Evolutionary conservation across 2,797 vertebrate species (phyloP).

Genomic region (Melanotaenia trifasciata): DNA sequence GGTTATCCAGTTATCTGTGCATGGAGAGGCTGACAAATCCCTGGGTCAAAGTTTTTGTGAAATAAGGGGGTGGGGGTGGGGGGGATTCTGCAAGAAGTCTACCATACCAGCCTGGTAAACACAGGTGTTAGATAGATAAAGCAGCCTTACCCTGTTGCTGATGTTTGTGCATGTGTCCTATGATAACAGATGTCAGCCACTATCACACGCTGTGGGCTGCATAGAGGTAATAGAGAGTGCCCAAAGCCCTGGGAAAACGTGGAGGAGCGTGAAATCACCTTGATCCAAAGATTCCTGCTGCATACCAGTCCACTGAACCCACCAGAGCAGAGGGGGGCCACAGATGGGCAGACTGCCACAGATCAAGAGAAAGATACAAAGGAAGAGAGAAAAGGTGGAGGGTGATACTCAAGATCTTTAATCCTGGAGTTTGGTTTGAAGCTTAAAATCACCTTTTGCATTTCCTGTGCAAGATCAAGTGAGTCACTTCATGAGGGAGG

Average conservation of each 20-base stretch:
- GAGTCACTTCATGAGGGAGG: constrained; percentile 66
- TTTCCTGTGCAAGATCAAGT: constrained; percentile 69
- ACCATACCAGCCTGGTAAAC: constrained; percentile 70
- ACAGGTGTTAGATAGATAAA: constrained; percentile 75
- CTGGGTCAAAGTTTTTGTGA: constrained; percentile 38
- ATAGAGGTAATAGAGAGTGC: constrained; percentile 80
- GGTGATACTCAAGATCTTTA: constrained; percentile 64
- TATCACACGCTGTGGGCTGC: constrained; percentile 76
- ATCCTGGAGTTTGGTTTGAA: constrained; percentile 66
- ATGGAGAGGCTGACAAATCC: constrained; percentile 47
- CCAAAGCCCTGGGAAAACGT: constrained; percentile 84
- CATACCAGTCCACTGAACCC: constrained; percentile 84
- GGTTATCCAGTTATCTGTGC: constrained; percentile 50
- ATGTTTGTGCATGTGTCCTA: constrained; percentile 77
- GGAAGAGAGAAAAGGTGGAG: constrained; percentile 52
- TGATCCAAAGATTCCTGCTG: constrained; percentile 86
- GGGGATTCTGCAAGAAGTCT: constrained; percentile 46
- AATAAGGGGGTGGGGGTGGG: constrained; percentile 18
- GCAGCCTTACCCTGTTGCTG: constrained; percentile 63
- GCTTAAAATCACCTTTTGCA: constrained; percentile 68
- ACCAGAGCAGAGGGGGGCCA: constrained; percentile 74
- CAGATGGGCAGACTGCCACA: constrained; percentile 76
- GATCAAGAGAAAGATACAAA: constrained; percentile 69
- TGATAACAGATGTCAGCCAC: constrained; percentile 82
- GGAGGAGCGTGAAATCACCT: constrained; percentile 86